phyloP scores from a whole-genome alignment of 2,113 vertebrate species.

The Rhadina sibilatrix region DNA sequence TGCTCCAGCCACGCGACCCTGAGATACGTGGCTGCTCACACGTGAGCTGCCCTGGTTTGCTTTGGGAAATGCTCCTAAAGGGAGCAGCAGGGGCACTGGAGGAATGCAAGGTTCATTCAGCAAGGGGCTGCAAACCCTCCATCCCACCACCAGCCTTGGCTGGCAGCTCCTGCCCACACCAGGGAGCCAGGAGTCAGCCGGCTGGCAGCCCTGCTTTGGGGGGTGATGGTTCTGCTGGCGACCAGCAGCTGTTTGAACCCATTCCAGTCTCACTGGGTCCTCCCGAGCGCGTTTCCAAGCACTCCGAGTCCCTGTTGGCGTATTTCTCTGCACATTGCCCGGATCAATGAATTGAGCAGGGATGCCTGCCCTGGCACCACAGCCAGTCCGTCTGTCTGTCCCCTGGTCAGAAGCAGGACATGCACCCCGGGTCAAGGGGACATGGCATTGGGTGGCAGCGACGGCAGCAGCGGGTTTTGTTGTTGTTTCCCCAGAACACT shows the following conservation, averaged over 20 bases:
- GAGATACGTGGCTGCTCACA: background rate
- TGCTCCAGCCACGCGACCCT: accelerated
- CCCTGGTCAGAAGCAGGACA: accelerated
- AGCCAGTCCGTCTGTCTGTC: background rate
- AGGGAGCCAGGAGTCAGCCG: background rate
- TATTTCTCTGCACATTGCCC: slow-evolving; percentile 24
- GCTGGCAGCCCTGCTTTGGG: background rate
- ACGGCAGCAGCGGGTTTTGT: background rate
- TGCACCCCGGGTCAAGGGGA: background rate
- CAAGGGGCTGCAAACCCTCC: background rate
- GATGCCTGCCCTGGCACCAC: background rate
- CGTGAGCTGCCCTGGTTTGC: background rate
- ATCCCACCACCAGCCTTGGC: background rate
- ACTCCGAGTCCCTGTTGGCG: background rate
- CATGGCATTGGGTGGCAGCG: background rate
- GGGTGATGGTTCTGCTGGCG: background rate
- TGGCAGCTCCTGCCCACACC: background rate
- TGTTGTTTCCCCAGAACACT: slow-evolving; percentile 64
- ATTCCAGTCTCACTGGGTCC: slow-evolving; percentile 29
- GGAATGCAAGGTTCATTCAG: background rate
- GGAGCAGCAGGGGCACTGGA: background rate
- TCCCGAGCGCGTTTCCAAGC: background rate
- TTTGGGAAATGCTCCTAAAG: background rate
- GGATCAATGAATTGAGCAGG: slow-evolving; percentile 26
- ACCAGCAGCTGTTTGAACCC: slow-evolving; percentile 56